These are phyloP conservation scores for Ceramica pisi DNA, from an alignment of 2,888 invertebrate species.

Conservation along the genomic window DNA sequence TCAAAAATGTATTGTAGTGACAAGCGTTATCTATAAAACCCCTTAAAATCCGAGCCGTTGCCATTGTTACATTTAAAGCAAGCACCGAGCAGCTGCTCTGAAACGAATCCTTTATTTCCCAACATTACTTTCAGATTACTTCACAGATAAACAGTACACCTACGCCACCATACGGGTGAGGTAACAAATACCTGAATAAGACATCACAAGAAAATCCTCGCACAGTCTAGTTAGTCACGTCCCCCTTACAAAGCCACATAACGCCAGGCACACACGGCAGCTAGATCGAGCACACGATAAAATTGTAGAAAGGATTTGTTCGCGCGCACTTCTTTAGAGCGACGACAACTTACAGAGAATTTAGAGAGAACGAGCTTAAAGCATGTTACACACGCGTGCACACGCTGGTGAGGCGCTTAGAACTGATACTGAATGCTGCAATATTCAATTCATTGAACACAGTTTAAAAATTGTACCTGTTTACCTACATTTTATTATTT, in stretches of 20 bases:
- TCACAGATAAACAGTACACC: slow-evolving; percentile 29
- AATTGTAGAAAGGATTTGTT: slow-evolving; percentile 62
- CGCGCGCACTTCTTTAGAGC: slow-evolving; percentile 55
- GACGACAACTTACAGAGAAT: slow-evolving; percentile 54
- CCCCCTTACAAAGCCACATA: slow-evolving; percentile 56
- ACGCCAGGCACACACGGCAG: slow-evolving; percentile 46
- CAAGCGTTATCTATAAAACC: no score
- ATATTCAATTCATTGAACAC: not conserved
- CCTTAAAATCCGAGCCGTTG: not conserved
- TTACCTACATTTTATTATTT: not conserved
- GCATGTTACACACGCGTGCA: slow-evolving; percentile 49
- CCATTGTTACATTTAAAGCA: not conserved
- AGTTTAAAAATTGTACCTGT: not conserved
- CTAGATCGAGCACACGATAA: slow-evolving; percentile 60
- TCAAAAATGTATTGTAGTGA: no score
- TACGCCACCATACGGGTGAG: slow-evolving; percentile 5
- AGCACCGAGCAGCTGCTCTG: not conserved
- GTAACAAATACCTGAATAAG: slow-evolving; percentile 57
- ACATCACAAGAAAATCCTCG: slow-evolving; percentile 45
- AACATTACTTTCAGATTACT: not conserved
- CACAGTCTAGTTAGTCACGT: slow-evolving; percentile 57
- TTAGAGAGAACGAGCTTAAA: slow-evolving; percentile 50
- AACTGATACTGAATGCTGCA: not conserved
- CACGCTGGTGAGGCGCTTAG: not conserved
- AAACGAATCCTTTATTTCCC: not conserved